Base-by-base conservation (phyloP, 2,113 vertebrate species). In the Struthio camelus region DNA sequence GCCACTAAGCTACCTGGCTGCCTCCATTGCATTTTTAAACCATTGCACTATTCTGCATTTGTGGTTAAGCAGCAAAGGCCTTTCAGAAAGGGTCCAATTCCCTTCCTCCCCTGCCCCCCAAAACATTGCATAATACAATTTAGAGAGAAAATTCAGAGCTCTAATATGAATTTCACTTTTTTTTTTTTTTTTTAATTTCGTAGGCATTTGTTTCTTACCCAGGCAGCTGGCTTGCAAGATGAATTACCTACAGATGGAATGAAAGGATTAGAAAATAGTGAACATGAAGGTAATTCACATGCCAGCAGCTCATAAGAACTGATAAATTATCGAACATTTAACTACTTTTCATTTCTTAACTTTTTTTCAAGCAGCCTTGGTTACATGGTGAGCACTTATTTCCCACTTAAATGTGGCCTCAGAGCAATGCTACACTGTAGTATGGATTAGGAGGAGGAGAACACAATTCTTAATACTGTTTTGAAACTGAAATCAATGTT, bases 151-250 rank as follows among this genome's bases (percentile, higher is more conserved):
- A 69, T 77, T 87, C 56, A 94, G 28, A 30, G 12, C 14, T 56
- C 22, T 78, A 23, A 83, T 42, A 19, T 4, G 22, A 64, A 10
- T 83, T 89, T 94, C 27, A 58, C n/a, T 53, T 46, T 42, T 59
- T 81, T 77, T 50, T 20, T 69, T 38, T 62, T 56, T 91, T 85
- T 84, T 97, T 89, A 17, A 89, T 76, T 82, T 83, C 79, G 32
- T 67, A 99, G 98, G 66, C 83, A 64, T 53, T 83, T 97, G 3
- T 98, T 98, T 88, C 94, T 97, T 67, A 97, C 85, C 13, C 97
- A 97, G 85, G 89, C 86, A 70, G 80, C 81, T 83, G 96, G 94
- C 32, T 91, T 88, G 81, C 80, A 86, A 62, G 83, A 85, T 9
- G 66, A 58, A 42, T 69, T 87, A 82, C 50, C n/a, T 17, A 79